phyloP scores from a whole-genome alignment of 92 coral and sea anemone species.

The Zoanthus sociatus region DNA sequence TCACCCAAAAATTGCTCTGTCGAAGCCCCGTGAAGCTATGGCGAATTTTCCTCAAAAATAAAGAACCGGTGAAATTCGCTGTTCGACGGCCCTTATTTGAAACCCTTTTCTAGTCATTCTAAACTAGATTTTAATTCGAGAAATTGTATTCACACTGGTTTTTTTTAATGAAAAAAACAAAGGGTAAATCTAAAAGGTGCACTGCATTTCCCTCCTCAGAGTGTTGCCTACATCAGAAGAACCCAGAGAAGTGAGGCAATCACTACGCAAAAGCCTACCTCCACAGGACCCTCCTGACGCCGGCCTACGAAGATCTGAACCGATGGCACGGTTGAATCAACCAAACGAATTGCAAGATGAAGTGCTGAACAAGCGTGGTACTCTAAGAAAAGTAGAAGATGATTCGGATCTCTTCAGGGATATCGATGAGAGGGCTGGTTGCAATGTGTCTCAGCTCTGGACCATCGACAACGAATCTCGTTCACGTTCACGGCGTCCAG shows the following conservation, averaged over 20 bases:
- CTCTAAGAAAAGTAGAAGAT: slow-evolving; percentile 88
- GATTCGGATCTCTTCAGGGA: slow-evolving; percentile 69
- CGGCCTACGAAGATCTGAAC: slow-evolving; percentile 51
- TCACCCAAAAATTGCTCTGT: too few species aligned
- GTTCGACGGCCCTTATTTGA: too few species aligned
- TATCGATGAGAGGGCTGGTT: slow-evolving; percentile 89
- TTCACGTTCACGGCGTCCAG: slow-evolving; percentile 60
- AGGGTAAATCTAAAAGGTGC: not conserved
- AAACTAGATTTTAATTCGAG: not conserved
- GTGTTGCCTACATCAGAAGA: slow-evolving; percentile 77
- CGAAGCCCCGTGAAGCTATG: too few species aligned
- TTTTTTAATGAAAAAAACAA: not conserved
- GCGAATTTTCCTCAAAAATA: too few species aligned
- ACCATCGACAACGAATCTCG: slow-evolving; percentile 88
- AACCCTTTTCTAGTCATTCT: too few species aligned
- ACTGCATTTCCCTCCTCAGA: slow-evolving; percentile 29
- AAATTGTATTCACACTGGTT: not conserved
- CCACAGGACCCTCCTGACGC: slow-evolving; percentile 52
- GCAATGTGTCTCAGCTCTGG: slow-evolving; percentile 88
- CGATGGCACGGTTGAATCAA: slow-evolving; percentile 49
- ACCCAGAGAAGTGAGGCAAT: slow-evolving; percentile 73
- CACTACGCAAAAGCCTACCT: slow-evolving; percentile 78
- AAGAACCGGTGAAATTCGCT: too few species aligned
- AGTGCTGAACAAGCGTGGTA: slow-evolving; percentile 71
- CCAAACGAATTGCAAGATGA: slow-evolving; percentile 55